Conservation (phyloP, 2,113 vertebrate genomes). For the Alaudala cheleensis region DNA sequence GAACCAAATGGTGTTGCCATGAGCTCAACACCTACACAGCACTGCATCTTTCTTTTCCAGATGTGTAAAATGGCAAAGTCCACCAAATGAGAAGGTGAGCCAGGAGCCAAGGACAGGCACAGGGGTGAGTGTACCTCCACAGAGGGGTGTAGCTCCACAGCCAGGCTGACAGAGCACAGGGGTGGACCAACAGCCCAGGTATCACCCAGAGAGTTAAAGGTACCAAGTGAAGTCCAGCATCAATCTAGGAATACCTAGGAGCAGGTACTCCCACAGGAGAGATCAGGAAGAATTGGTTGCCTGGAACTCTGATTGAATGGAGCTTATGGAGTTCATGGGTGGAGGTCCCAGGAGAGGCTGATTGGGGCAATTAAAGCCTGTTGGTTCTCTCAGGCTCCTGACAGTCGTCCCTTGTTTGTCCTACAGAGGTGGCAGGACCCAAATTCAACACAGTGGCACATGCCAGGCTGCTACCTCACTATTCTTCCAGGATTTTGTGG, state of each 20-base stretch:
- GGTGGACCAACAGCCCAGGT: background rate
- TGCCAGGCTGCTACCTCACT: background rate
- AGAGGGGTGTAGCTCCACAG: background rate
- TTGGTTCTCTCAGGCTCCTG: background rate
- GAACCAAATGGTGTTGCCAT: background rate
- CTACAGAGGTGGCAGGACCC: background rate
- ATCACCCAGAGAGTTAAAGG: background rate
- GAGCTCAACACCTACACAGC: background rate
- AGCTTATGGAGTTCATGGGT: background rate
- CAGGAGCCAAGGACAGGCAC: background rate
- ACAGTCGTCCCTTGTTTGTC: background rate
- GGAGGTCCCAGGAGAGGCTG: background rate
- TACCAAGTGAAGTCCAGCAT: background rate
- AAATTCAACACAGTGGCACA: fast-evolving
- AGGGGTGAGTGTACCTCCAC: background rate
- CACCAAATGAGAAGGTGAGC: background rate
- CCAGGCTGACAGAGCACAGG: background rate
- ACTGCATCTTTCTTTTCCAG: background rate
- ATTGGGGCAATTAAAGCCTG: background rate
- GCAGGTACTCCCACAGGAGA: background rate
- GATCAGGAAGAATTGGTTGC: background rate
- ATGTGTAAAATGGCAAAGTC: background rate
- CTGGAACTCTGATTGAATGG: background rate
- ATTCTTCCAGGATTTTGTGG: background rate
- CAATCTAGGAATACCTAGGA: background rate